Evolutionary conservation across 2,888 invertebrate genomes (phyloP).

Genomic region (Eupsilia transversa): DNA sequence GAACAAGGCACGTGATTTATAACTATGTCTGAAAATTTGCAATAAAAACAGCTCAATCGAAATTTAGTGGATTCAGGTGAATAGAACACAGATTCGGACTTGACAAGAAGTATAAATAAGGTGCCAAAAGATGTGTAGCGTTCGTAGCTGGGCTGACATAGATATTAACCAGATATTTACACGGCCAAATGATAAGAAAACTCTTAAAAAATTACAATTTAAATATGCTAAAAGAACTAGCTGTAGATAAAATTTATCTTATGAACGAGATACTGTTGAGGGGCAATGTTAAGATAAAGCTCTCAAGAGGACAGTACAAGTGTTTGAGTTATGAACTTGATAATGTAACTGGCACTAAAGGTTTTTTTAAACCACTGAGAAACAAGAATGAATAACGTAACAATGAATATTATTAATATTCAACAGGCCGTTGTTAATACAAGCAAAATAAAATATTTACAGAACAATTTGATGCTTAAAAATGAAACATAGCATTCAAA

Average conservation of each 20-base stretch:
- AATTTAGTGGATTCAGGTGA: not conserved
- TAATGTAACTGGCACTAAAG: conserved; percentile 14
- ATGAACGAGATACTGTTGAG: conserved; percentile 45
- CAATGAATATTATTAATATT: conserved; percentile 19
- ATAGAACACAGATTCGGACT: conserved; percentile 11
- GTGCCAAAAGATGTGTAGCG: conserved; percentile 18
- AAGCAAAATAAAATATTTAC: conserved; percentile 22
- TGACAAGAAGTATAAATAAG: conserved; percentile 46
- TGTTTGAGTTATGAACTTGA: conserved; percentile 47
- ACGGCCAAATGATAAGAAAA: conserved; percentile 56
- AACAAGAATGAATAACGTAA: conserved; percentile 16
- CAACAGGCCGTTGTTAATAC: not conserved
- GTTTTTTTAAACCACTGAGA: conserved; percentile 13
- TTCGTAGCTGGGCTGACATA: conserved; percentile 11
- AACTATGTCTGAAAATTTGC: not conserved
- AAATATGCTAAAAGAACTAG: conserved; percentile 39
- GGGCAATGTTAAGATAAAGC: conserved; percentile 56
- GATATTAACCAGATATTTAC: conserved; percentile 53
- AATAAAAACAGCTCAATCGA: conserved; percentile 2
- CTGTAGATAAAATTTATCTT: conserved; percentile 43
- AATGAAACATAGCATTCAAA: not conserved
- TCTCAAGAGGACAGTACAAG: conserved; percentile 22
- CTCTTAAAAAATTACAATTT: conserved; percentile 49
- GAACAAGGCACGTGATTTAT: conserved; percentile 40
- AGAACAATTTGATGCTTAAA: not conserved